Conservation (phyloP, 1,140 invertebrate species). For the Heliconius melpomene region DNA sequence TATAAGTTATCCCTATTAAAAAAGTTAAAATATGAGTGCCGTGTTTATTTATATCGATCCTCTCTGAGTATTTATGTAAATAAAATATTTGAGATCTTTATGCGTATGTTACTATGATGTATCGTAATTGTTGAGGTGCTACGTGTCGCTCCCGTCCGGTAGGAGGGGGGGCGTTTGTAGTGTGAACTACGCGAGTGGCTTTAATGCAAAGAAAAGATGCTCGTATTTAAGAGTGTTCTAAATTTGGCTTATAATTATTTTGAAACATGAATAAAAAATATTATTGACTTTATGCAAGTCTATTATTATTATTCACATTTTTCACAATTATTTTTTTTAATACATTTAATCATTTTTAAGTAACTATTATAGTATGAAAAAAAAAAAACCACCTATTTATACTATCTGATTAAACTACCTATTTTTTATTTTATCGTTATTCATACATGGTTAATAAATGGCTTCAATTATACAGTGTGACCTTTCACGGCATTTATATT, state of each 20-base stretch:
- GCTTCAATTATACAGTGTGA: too few relatives aligned
- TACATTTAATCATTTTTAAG: neutral
- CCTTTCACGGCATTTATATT: too few relatives aligned
- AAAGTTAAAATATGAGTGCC: conserved; percentile 67
- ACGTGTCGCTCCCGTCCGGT: neutral
- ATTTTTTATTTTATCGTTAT: neutral
- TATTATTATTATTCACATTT: conserved; percentile 7
- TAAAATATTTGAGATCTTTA: conserved; percentile 8
- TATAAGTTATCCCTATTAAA: conserved; percentile 81
- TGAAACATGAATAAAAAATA: conserved; percentile 16
- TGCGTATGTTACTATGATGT: conserved; percentile 5
- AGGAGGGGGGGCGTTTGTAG: neutral
- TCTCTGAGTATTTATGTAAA: conserved; percentile 13
- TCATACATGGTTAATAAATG: too few relatives aligned
- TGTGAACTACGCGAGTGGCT: conserved; percentile 11
- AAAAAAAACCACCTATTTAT: too few relatives aligned
- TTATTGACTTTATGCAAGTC: conserved; percentile 12
- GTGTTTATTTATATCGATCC: conserved; percentile 34
- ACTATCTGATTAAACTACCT: too few relatives aligned
- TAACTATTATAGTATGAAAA: too few relatives aligned
- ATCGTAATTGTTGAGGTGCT: conserved; percentile 5
- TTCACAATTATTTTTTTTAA: neutral
- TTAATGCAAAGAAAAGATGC: neutral
- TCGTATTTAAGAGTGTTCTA: conserved; percentile 8
- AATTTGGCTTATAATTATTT: conserved; percentile 16